Evolutionary conservation across 2,113 vertebrate species (phyloP), one percentile per base, ranked within the genome.

Genomic region (Eurypyga helias): DNA sequence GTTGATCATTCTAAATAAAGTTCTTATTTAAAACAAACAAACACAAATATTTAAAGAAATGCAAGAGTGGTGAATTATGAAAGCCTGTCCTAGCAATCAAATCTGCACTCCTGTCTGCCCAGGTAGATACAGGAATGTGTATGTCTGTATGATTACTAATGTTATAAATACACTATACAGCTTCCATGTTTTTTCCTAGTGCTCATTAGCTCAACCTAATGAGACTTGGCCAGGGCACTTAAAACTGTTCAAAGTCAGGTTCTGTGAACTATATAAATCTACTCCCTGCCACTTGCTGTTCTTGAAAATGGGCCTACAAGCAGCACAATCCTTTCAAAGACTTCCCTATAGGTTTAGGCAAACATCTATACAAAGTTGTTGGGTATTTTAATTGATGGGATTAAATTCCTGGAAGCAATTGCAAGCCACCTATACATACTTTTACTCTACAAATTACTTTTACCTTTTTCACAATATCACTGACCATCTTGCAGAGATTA

Each of bases 21-120:
- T 55, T 43, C 45, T 72, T 54, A 31, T 48, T 34, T 49, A 31
- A 76, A 76, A n/a, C 13, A 80, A 69, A 45, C 17, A 26, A 58
- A 9, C 8, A 62, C 31, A 77, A 51, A 45, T 8, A 2, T 57
- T 57, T 33, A 5, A 31, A 41, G 57, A 64, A 76, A 60, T 18
- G 14, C 34, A 52, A 33, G 26, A 57, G 17, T 24, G 19, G 5
- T 89, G 46, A 60, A 72, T 81, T 60, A 36, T 25, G 26, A 66
- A 41, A 70, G 17, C 17, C 26, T 82, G 26, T 49, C 70, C 16
- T 46, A 73, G 33, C 13, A 71, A 17, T 31, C 16, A 29, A 20
- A 29, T 54, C 19, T 38, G 14, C 4, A 33, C 9, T 38, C 7
- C 0, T 21, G 17, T 0, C 0, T 61, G 81, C 28, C 26, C 18